phyloP scores from a whole-genome alignment of 2,888 invertebrate species.

The Apoda limacodes region DNA sequence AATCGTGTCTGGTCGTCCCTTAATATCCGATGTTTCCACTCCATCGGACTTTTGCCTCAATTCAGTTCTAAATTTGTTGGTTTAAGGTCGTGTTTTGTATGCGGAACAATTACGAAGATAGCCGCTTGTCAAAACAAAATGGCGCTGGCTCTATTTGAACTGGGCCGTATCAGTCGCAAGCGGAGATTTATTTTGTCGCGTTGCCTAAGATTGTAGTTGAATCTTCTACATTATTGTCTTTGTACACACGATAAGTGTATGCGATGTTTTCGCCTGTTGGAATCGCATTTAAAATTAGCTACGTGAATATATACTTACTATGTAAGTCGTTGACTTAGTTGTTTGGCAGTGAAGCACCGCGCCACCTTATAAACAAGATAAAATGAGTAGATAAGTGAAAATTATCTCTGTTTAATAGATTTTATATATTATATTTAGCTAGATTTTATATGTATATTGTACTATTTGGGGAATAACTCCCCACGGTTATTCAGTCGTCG shows the following conservation, averaged over 20 bases:
- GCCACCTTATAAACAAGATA: conserved; percentile 37
- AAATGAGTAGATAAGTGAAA: conserved; percentile 56
- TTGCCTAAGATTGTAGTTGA: conserved; percentile 65
- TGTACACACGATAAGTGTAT: conserved; percentile 62
- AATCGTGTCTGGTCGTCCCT: conserved; percentile 68
- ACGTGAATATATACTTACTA: no score
- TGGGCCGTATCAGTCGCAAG: conserved; percentile 68
- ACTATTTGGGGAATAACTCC: no score
- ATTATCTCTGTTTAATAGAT: conserved; percentile 32
- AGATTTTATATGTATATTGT: no score
- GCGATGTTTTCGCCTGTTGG: conserved; percentile 52
- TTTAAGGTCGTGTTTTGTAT: conserved; percentile 37
- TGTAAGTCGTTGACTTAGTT: no score
- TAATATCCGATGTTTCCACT: conserved; percentile 67
- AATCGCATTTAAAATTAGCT: conserved; percentile 67
- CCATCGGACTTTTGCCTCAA: conserved; percentile 26
- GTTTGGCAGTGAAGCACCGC: conserved; percentile 40
- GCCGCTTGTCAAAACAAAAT: conserved; percentile 69
- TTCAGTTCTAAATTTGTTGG: conserved; percentile 29
- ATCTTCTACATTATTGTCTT: conserved; percentile 65
- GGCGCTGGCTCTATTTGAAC: conserved; percentile 68
- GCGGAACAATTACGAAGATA: conserved; percentile 32
- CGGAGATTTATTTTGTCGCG: conserved; percentile 70
- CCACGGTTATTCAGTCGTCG: no score
- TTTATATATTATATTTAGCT: no score